These are phyloP conservation scores for Epinephelus awoara DNA, from an alignment of 2,797 vertebrate species.

Conservation along the genomic window DNA sequence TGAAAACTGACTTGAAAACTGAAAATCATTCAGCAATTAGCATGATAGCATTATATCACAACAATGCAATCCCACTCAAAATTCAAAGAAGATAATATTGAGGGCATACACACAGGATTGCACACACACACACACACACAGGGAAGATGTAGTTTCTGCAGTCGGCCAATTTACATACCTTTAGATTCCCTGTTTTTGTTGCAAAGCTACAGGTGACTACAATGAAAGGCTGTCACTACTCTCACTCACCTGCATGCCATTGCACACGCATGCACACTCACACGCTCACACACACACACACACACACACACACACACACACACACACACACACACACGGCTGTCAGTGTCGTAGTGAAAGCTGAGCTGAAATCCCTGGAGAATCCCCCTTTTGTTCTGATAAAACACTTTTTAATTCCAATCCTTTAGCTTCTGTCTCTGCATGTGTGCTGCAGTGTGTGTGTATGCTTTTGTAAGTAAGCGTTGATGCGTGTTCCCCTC, in stretches of 20 bases:
- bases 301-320: not conserved
- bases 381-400: conserved; percentile 44
- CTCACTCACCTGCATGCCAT: not conserved
- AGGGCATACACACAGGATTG: not conserved
- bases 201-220: conserved; percentile 20
- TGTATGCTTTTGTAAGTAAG: conserved; percentile 27
- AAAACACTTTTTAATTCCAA: conserved; percentile 54
- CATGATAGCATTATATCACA: not conserved
- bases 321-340: not conserved
- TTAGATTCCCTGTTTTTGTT: conserved; percentile 28
- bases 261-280: not conserved
- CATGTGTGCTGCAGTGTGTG: not conserved
- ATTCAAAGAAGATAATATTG: not conserved
- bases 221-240: conserved; percentile 5
- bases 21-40: not conserved
- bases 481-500: conserved; percentile 5
- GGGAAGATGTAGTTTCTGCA: not conserved
- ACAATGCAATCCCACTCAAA: not conserved
- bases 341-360: conserved; percentile 33
- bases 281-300: not conserved
- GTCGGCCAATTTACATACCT: not conserved
- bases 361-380: conserved; percentile 42
- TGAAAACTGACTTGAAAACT: not conserved
- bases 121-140: not conserved
- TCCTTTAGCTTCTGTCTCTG: conserved; percentile 27